Base-by-base conservation (phyloP, 1,140 invertebrate species). In the Trigoniulus corallinus region DNA sequence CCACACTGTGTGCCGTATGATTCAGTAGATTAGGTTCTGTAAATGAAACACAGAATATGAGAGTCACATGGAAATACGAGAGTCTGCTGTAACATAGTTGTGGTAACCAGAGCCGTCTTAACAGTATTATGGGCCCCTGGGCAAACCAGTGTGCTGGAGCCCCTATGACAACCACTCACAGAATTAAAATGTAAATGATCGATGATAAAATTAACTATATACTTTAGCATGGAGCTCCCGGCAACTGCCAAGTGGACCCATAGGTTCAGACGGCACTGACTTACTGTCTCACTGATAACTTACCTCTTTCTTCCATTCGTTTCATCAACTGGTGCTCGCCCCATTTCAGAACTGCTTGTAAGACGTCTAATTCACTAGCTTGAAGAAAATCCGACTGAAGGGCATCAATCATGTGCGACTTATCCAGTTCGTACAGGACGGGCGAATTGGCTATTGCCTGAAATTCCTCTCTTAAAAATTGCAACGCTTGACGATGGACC, bases 331-430 rank as follows among this genome's bases (percentile, higher is more conserved):
- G 58, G 47, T 55, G 57, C 43, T 93, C 88, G 25, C 86, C 88
- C 88, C 88, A 94, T 61, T 86, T 86, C 13, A 94, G 69, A 42
- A 91, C 80, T 41, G 86, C 84, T 57, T 85, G 77, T 49, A 93
- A 67, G 1, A 92, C 79, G 67, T 93, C 87, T 53, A 89, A 65
- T 65, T 94, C 89, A 58, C 82, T 82, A 3, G 88, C 86, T 69
- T 93, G 88, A 54, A 94, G 68, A 67, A 93, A 93, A 62, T 91
- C 84, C 60, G 86, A 91, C 50, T 80, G 76, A 21, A 95, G 69
- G 24, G 82, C 83, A 56, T 85, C 81, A 13, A 78, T 73, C 20
- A 95, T 68, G 61, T 92, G 84, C 1, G 69, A 62, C 57, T 84
- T 84, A 60, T 86, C 84, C 45, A 95, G 62, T 56, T 88, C 83